A percentile compares a stretch with the other conserved stretches of the same genome.
These are phyloP conservation scores for Tenebrosternarchus preto DNA, from an alignment of 2,113 vertebrate species.

Conservation along the genomic window DNA sequence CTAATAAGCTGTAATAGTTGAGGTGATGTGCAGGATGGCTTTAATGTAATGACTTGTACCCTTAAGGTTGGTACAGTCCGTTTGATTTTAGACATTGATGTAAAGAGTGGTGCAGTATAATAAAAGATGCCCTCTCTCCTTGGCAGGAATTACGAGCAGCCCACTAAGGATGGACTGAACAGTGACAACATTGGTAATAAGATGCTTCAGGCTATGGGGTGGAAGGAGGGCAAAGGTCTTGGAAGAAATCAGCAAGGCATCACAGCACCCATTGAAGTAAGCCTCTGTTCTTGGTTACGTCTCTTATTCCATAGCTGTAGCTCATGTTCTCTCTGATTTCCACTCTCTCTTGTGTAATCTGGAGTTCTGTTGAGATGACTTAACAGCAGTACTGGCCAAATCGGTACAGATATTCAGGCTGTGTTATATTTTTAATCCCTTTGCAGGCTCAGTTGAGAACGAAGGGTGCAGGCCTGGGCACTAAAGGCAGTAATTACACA, in stretches of 20 bases:
- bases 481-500: slow-evolving; percentile 91
- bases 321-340: too few species aligned
- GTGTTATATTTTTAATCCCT: neutral
- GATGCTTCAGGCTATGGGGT: slow-evolving; percentile 99
- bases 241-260: slow-evolving; percentile 97
- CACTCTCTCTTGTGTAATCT: too few species aligned
- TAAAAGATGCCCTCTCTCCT: neutral
- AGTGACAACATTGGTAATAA: slow-evolving; percentile 99
- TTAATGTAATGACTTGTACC: too few species aligned
- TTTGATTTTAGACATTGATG: too few species aligned
- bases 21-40: too few species aligned
- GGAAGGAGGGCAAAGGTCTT: slow-evolving; percentile 95
- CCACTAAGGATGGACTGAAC: slow-evolving; percentile 95
- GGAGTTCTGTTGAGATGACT: too few species aligned
- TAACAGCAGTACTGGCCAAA: too few species aligned
- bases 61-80: too few species aligned
- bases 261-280: slow-evolving; percentile 94
- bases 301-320: too few species aligned
- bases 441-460: slow-evolving; percentile 89
- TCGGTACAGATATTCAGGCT: too few species aligned
- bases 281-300: neutral
- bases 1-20: too few species aligned
- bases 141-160: slow-evolving; percentile 93
- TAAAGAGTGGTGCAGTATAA: too few species aligned
- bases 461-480: slow-evolving; percentile 93